Evolutionary conservation across 2,888 invertebrate species (phyloP), one percentile per base, ranked within the genome.

Genomic region (Tachina lurida): DNA sequence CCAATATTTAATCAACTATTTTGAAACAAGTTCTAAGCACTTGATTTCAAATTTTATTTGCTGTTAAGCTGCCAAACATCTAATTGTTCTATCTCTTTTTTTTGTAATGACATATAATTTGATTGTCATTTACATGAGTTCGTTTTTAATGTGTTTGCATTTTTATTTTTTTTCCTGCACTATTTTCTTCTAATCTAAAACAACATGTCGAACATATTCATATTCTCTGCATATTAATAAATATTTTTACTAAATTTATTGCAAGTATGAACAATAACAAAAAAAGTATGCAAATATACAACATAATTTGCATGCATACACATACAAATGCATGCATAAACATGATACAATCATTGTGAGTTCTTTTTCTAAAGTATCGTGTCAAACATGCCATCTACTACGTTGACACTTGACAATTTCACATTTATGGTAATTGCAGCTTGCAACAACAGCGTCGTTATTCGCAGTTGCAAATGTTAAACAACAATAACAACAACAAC

Each of bases 381-480:
- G 87, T 87, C 84, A 84, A 87, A 87, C 84, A 87, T 84, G 84
- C 67, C 84, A 87, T 84, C 80, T 79, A 83, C 84, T 52, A 15
- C 47, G 63, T 60, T 84, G 83, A 80, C 80, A 84, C 80, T 87
- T 83, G 83, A 83, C 83, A 85, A 87, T 83, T 81, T 84, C 77
- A 80, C 67, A 77, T 76, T 79, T 79, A 84, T 84, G 74, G 74
- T 82, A 84, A 76, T 82, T 39, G 76, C 49, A 71, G 49, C 70
- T n/a, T 43, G 71, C 78, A 73, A 63, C 78, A 73, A 63, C 47
- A 71, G 71, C 79, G 47, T 45, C 73, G 49, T 62, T 63, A 79
- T 70, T 56, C 43, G 56, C 75, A 63, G 58, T 76, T 65, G 82
- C 70, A 82, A 78, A 65, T 84, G 58, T 43, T 49, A 80, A 47